phyloP scores from a whole-genome alignment of 2,888 invertebrate species.

The Drosophila suboccidentalis region DNA sequence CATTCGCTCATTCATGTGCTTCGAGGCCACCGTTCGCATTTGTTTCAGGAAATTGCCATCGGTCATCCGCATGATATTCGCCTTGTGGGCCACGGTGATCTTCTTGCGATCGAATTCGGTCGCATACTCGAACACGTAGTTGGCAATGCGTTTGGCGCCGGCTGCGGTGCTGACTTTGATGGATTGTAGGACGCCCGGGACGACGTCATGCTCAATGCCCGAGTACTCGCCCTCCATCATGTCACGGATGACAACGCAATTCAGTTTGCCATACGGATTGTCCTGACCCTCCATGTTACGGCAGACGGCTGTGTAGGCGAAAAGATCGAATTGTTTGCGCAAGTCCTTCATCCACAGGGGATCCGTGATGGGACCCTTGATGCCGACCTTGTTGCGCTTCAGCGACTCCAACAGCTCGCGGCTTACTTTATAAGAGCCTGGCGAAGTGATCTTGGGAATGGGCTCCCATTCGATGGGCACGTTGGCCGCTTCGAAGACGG shows the following conservation, averaged over 20 bases:
- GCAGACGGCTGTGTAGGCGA: constrained; percentile 97
- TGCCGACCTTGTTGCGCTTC: constrained; percentile 91
- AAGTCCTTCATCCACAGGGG: constrained; percentile 86
- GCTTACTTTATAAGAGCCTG: constrained; percentile 89
- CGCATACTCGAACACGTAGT: constrained; percentile 99
- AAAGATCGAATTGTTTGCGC: constrained; percentile 91
- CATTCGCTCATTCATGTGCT: constrained; percentile 94
- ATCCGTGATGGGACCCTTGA: constrained; percentile 86
- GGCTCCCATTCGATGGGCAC: constrained; percentile 95
- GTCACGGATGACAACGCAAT: constrained; percentile 98
- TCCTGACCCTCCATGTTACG: constrained; percentile 95
- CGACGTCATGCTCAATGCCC: constrained; percentile 96
- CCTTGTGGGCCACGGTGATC: constrained; percentile 99
- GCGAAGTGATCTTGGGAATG: neutral
- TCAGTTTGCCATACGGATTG: constrained; percentile 94
- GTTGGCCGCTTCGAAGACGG: constrained; percentile 93
- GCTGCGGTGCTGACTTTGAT: constrained; percentile 97
- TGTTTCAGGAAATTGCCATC: constrained; percentile 95
- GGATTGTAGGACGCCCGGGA: constrained; percentile 96
- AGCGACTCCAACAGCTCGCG: constrained; percentile 93
- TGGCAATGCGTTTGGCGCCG: constrained; percentile 97
- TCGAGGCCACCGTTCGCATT: constrained; percentile 94
- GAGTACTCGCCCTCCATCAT: constrained; percentile 99
- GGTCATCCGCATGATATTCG: constrained; percentile 99
- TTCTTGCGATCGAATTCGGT: constrained; percentile 96